Evolutionary conservation across 37 sponge, comb jelly and placozoan species (phyloP).

Genomic region (Beroe ovata): DNA sequence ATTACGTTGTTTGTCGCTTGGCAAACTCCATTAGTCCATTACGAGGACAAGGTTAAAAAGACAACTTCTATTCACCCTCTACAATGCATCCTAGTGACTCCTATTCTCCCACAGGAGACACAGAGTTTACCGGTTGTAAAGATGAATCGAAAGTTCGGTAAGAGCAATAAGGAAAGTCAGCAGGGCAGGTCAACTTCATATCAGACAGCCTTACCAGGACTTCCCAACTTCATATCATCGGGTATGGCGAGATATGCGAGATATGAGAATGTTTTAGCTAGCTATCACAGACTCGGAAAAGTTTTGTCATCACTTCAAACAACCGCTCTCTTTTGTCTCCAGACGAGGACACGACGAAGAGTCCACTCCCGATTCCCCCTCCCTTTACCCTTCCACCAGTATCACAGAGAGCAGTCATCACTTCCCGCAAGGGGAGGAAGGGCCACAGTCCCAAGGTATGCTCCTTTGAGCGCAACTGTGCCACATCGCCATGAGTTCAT

Average conservation of each 20-base stretch:
- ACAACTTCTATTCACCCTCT: too few relatives aligned
- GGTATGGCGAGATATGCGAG: neutral
- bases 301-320: too few relatives aligned
- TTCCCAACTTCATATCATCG: constrained; percentile 8
- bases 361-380: neutral
- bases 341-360: neutral
- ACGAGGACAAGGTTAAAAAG: neutral
- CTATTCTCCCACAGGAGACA: neutral
- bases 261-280: too few relatives aligned
- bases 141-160: neutral
- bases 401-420: neutral
- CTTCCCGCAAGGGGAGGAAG: neutral
- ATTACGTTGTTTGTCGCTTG: too few relatives aligned
- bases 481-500: too few relatives aligned
- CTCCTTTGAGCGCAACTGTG: too few relatives aligned
- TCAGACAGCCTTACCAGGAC: neutral
- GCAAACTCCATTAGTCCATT: neutral
- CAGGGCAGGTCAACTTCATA: neutral
- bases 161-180: neutral
- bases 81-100: too few relatives aligned
- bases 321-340: neutral
- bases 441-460: neutral
- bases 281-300: too few relatives aligned
- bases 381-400: constrained; percentile 15
- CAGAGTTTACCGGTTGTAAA: neutral